Evolutionary conservation across 2,113 vertebrate genomes (phyloP).

Genomic region (Scatophagus argus): DNA sequence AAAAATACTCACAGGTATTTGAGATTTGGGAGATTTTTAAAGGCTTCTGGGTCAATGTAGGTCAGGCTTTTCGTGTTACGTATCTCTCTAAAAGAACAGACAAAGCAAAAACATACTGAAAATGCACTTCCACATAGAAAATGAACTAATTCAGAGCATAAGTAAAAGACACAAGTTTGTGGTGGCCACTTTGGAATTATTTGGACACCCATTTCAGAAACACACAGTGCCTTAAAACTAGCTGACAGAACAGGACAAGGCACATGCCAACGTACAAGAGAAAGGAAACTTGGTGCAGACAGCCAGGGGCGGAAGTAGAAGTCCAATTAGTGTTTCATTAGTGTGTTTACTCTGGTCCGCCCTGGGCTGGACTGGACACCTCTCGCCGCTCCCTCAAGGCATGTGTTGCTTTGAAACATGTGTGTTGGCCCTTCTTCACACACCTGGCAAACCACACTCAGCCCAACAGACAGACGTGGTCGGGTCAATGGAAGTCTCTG

Average conservation of each 20-base stretch:
- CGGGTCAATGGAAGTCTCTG: constrained; percentile 4
- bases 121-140: background rate
- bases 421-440: constrained; percentile 55
- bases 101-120: constrained; percentile 17
- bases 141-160: background rate
- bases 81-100: constrained; percentile 89
- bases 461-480: constrained; percentile 18
- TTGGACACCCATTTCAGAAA: constrained; percentile 11
- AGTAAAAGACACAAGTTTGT: constrained; percentile 7
- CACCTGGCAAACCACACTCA: constrained; percentile 48
- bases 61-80: constrained; percentile 91
- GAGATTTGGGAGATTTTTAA: constrained; percentile 90
- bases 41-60: constrained; percentile 89
- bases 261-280: constrained; percentile 35
- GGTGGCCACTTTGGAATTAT: background rate
- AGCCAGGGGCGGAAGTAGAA: constrained; percentile 57
- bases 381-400: constrained; percentile 46
- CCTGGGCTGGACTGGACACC: constrained; percentile 31
- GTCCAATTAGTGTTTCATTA: constrained; percentile 74
- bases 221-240: constrained; percentile 19
- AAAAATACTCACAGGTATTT: constrained; percentile 93
- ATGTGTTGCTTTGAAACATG: constrained; percentile 13
- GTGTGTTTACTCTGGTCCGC: constrained; percentile 70
- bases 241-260: constrained; percentile 41
- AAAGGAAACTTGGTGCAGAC: constrained; percentile 47